phyloP scores from a whole-genome alignment of 2,797 vertebrate genomes.

The Acropternis orthonyx region DNA sequence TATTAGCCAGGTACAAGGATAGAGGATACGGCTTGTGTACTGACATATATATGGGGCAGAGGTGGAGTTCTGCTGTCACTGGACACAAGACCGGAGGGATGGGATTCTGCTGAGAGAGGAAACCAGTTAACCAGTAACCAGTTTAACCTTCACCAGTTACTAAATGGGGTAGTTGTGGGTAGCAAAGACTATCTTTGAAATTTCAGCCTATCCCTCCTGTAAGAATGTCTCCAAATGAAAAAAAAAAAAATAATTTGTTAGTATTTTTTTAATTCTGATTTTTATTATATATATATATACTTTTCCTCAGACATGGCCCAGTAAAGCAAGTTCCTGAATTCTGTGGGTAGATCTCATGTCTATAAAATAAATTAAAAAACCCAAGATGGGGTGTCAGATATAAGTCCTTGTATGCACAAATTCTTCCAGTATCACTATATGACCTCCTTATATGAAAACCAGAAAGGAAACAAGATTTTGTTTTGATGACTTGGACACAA shows the following conservation, averaged over 20 bases:
- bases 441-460: background rate
- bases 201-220: background rate
- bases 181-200: background rate
- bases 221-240: too few relatives aligned
- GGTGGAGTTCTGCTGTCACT: background rate
- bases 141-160: background rate
- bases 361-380: background rate
- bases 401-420: background rate
- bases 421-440: background rate
- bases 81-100: background rate
- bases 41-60: background rate
- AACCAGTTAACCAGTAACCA: too few relatives aligned
- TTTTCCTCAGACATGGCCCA: background rate
- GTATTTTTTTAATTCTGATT: too few relatives aligned
- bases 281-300: background rate
- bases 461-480: background rate
- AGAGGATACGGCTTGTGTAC: background rate
- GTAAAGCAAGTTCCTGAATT: background rate
- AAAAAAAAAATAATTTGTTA: too few relatives aligned
- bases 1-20: background rate
- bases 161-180: background rate
- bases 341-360: background rate
- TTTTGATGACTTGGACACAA: background rate
- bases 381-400: background rate
- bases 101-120: background rate